Evolutionary conservation across 2,888 invertebrate species (phyloP), one percentile per base, ranked within the genome.

Genomic region (Apamea monoglypha): DNA sequence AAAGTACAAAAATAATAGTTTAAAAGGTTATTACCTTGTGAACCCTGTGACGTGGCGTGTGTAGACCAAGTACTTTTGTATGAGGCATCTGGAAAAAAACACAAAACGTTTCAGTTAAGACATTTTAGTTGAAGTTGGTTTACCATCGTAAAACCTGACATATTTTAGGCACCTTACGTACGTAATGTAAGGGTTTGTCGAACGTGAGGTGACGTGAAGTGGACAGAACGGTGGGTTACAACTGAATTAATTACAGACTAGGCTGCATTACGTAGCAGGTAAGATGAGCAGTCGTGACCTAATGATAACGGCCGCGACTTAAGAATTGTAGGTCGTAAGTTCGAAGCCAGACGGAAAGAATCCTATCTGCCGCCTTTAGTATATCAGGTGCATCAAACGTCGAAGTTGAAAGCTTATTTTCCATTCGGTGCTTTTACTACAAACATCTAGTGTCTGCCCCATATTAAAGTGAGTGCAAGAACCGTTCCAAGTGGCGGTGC

Each of bases 1-100:
- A 59, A 59, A 50, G 21, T 29, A 64, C 10, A 16, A 74, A 32
- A 10, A 32, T 25, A 74, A 69, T 75, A 82, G 40, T 12, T 68
- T 36, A 67, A 68, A 72, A 72, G 40, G 18, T 91, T 91, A 97
- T 97, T 95, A 98, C 98, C 98, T 98, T 98, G 98, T 90, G 98
- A 97, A 89, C 94, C 96, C 94, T 98, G 98, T 93, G 98, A 97
- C 88, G 98, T 96, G 87, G 98, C 97, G 95, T 98, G 98, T 92
- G 98, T 97, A 91, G 98, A 98, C 98, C 98, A 98, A 95, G 98
- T 97, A 94, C 98, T 98, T 97, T 98, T 98, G 97, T 98, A 98
- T 83, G 98, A 98, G 83, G 98, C 98, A 97, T 98, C 98, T 98
- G 98, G 70, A 98, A 98, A 82, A 89, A 93, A 94, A 94, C 88